A percentile compares a stretch with the other conserved stretches of the same genome.
Conservation (phyloP, 2,888 invertebrate species). For the Lapara coniferarum region DNA sequence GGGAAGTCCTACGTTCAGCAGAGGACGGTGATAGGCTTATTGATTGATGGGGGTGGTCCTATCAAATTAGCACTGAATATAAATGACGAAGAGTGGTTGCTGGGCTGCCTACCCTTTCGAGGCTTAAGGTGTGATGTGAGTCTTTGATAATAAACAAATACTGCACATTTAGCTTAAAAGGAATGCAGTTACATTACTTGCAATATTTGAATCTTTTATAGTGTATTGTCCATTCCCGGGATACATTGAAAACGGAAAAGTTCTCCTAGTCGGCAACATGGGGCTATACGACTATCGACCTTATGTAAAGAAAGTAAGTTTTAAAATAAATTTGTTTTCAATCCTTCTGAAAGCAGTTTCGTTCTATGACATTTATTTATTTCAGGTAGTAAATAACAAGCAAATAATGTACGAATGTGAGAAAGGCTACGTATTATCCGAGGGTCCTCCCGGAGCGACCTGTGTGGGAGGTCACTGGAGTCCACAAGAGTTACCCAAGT, state of each 20-base stretch:
- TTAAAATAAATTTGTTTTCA: neutral
- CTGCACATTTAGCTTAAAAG: too few species aligned
- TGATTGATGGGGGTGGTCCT: too few species aligned
- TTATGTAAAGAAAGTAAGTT: constrained; percentile 92
- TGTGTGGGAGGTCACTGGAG: constrained; percentile 98
- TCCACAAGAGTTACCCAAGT: constrained; percentile 92
- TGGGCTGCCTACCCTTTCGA: too few species aligned
- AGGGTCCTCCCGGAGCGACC: constrained; percentile 96
- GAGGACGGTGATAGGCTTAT: too few species aligned
- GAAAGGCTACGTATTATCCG: constrained; percentile 93
- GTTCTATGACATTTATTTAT: constrained; percentile 18
- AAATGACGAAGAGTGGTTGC: too few species aligned
- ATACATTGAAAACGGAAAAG: constrained; percentile 93
- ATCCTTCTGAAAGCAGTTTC: neutral
- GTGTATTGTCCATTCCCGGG: constrained; percentile 98
- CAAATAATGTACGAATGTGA: constrained; percentile 98
- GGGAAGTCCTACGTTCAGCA: too few species aligned
- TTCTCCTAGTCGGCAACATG: constrained; percentile 96
- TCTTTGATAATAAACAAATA: too few species aligned
- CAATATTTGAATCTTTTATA: constrained; percentile 56
- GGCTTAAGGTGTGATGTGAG: too few species aligned
- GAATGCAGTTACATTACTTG: too few species aligned
- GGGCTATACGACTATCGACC: constrained; percentile 97
- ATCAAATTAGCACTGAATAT: too few species aligned
- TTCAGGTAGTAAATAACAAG: constrained; percentile 91